Evolutionary conservation across 1,140 invertebrate genomes (phyloP), one percentile per base, ranked within the genome.

Genomic region (Drosophila lini): DNA sequence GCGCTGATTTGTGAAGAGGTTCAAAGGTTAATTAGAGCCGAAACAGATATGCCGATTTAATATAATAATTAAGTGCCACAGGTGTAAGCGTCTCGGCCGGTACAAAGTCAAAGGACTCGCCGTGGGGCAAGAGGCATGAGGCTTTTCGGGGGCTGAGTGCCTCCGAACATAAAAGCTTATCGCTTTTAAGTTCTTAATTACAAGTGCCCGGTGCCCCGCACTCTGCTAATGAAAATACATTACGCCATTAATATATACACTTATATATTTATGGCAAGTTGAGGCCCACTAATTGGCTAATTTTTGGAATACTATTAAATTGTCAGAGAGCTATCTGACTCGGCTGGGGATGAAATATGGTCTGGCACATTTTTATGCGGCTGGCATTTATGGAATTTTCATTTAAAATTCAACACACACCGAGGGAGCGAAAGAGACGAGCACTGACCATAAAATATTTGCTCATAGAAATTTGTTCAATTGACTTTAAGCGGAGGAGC

Each of bases 11-110:
- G 84, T 81, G 82, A 78, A 85, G 77, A 85, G 76, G 82, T 60
- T 85, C 84, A 89, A 73, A 89, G 80, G 84, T 89, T 89, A 89
- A 89, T 88, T 88, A 88, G 83, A 78, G 65, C 77, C 79, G 78
- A 75, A 89, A 89, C 70, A 84, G 74, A 89, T 84, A 84, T 84
- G 70, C 78, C 77, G 69, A 83, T 88, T 76, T 83, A 83, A 88
- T 89, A 78, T 78, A 89, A 78, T 89, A 89, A 89, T 89, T 84
- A 89, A 89, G 80, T 84, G 84, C 58, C 71, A 73, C 34, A 84
- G 70, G 78, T 81, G 77, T 79, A 77, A 65, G 80, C 55, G 74
- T 25, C 47, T 50, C 28, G 65, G 22, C 40, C 48, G 15, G 28
- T 7, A 28, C 58, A 42, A 36, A 40, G 36, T 38, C 61, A 76